Conservation (phyloP, 2,113 vertebrate species). For the Chinchilla lanigera region DNA sequence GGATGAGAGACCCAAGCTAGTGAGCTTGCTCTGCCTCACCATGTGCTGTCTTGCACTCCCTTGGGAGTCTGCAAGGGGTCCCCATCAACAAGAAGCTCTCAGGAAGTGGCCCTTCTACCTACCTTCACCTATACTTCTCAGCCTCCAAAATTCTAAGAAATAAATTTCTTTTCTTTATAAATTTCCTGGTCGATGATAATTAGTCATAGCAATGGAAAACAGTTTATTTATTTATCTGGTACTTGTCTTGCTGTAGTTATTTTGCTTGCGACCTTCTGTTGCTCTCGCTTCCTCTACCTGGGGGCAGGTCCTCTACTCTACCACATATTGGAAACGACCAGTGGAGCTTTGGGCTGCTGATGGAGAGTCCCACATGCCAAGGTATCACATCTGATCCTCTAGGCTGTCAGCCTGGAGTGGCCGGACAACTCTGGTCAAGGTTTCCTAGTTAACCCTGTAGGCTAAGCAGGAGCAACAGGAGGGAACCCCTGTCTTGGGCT, state of each 20-base stretch:
- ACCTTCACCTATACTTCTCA: neutral
- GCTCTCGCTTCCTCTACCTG: neutral
- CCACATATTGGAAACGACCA: neutral
- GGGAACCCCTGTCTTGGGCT: neutral
- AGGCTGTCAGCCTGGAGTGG: neutral
- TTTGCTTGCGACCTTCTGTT: neutral
- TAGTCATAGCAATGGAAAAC: neutral
- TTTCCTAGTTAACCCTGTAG: neutral
- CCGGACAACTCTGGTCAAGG: neutral
- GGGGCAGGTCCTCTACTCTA: neutral
- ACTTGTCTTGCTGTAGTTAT: neutral
- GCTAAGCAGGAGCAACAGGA: neutral
- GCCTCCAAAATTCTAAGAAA: neutral
- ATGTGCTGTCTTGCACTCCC: neutral
- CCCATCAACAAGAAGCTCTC: neutral
- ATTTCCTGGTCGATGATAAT: neutral
- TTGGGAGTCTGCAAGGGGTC: neutral
- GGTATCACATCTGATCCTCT: neutral
- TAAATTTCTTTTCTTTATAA: neutral
- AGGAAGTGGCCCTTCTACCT: neutral
- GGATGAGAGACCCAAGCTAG: neutral
- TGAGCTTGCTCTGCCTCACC: neutral
- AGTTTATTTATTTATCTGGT: neutral
- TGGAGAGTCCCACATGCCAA: neutral
- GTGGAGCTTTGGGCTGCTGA: neutral